Evolutionary conservation across 2,113 vertebrate genomes (phyloP).

Genomic region (Prunella fulvescens): DNA sequence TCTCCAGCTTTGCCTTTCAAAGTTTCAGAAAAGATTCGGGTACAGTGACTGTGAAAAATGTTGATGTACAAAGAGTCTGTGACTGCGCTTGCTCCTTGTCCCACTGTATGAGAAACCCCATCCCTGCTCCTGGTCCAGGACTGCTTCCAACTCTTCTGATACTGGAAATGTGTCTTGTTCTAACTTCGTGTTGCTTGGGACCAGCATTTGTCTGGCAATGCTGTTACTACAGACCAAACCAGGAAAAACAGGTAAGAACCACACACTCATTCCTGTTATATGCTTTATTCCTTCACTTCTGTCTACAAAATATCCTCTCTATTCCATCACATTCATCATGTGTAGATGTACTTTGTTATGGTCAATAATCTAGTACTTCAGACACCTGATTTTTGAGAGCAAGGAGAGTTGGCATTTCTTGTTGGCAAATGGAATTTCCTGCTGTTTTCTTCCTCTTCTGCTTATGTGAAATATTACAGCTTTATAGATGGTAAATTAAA

Average conservation of each 20-base stretch:
- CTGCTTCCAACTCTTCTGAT: neutral
- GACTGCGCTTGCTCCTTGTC: neutral
- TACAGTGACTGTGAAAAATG: neutral
- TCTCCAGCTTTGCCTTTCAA: neutral
- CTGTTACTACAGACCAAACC: neutral
- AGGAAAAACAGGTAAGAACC: neutral
- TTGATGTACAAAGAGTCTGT: neutral
- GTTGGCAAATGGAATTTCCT: slow-evolving; percentile 23
- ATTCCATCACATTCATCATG: neutral
- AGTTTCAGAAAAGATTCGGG: neutral
- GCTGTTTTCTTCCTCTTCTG: slow-evolving; percentile 4
- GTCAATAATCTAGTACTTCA: slow-evolving; percentile 28
- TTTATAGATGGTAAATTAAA: slow-evolving; percentile 66
- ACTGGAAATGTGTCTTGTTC: neutral
- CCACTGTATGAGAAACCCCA: neutral
- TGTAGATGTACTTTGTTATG: neutral
- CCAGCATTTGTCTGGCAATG: neutral
- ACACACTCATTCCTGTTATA: neutral
- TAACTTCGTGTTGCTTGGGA: neutral
- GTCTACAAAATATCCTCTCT: neutral
- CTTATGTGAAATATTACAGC: slow-evolving; percentile 8
- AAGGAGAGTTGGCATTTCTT: neutral
- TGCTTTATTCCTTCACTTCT: neutral
- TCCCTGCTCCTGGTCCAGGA: neutral
- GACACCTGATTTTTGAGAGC: neutral